A percentile compares a stretch with the other conserved stretches of the same genome.
Conservation (phyloP, 2,888 invertebrate genomes). For the Bimastos eiseni region DNA sequence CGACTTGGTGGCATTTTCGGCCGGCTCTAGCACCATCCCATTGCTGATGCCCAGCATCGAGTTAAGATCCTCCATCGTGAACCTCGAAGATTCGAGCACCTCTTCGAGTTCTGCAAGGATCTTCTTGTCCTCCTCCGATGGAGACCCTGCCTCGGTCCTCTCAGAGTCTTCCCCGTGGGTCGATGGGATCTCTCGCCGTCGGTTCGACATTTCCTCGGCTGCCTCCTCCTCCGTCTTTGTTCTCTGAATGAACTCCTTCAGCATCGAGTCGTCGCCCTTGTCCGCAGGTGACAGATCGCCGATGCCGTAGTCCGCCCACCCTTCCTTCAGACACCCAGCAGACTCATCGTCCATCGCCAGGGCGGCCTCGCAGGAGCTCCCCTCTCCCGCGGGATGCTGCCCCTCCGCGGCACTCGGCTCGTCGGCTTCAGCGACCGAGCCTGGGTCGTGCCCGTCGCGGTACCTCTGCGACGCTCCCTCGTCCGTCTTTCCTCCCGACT, state of each 20-base stretch:
- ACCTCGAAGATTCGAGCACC: background rate
- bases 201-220: background rate
- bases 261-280: background rate
- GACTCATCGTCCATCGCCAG: background rate
- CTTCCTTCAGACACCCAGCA: background rate
- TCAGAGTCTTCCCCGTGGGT: background rate
- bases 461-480: background rate
- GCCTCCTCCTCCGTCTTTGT: background rate
- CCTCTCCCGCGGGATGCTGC: too few species aligned
- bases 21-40: background rate
- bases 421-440: too few species aligned
- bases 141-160: background rate
- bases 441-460: background rate
- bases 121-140: constrained; percentile 24
- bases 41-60: constrained; percentile 21
- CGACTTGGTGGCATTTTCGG: constrained; percentile 10
- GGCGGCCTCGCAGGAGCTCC: background rate
- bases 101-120: constrained; percentile 29
- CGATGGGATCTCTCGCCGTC: background rate
- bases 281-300: background rate
- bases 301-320: background rate
- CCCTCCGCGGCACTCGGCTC: background rate
- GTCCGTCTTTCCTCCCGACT: background rate
- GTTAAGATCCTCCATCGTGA: constrained; percentile 29
- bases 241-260: background rate